Base-by-base conservation (phyloP, 2,888 invertebrate species). In the Temnothorax ravouxi region DNA sequence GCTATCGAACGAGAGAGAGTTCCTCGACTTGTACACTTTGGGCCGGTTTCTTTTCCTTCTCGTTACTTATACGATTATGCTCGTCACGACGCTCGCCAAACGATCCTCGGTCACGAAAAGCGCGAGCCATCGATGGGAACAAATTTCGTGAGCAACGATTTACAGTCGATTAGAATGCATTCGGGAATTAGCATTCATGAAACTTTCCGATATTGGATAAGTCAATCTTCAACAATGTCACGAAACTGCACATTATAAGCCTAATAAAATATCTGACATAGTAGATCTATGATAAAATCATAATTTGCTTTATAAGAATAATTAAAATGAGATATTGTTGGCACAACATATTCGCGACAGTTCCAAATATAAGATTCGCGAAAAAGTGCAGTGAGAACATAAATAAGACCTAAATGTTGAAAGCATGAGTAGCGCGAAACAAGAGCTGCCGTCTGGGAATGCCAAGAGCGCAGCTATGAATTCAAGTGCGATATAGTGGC, bases 391-490 rank as follows among this genome's bases (percentile, higher is more conserved):
- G 9, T 2, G n/a, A 75, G 86, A 85, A 89, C 89, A 83, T 87
- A 90, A 91, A 91, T 89, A 88, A 90, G 84, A 47, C 83, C 88
- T 72, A 84, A 84, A 67, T 18, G 66, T 83, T 84, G 85, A 88
- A 90, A 84, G 89, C 87, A 87, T 89, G 89, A 89, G 86, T 86
- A 87, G 91, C 84, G 88, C 86, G 89, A 89, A 90, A 91, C 90
- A 90, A 89, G 90, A 90, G 85, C 85, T 84, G 82, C 83, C 91
- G 92, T 93, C 93, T 93, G 93, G 89, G 93, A 93, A 93, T 93
- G 92, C 92, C 91, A 91, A 91, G 89, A 91, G 88, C 89, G 89
- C 84, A 83, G 90, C 92, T 92, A 91, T 90, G 93, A 92, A 92
- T 92, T 91, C 89, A 87, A 93, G 92, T 90, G 91, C 83, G 91